Evolutionary conservation across 1,140 invertebrate species (phyloP), one percentile per base, ranked within the genome.

Genomic region (Pseudomyrmex gracilis): DNA sequence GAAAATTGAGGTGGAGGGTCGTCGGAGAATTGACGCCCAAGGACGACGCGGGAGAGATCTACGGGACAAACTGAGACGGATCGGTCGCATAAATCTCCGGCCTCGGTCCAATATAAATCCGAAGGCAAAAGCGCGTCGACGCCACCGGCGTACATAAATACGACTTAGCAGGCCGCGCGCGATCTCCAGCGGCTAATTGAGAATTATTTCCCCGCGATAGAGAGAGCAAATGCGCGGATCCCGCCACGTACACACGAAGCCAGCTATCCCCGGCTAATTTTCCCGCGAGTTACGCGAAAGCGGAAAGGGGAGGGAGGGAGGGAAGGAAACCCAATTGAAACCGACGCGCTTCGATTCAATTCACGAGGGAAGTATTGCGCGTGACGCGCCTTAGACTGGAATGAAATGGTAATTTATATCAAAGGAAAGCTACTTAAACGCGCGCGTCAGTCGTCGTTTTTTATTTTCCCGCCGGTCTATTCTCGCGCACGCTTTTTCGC

Each of bases 201-300:
- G 91, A 92, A 91, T 92, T 92, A 92, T 92, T 92, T 88, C 82
- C 76, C 88, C 88, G 87, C 90, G 90, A 92, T 91, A 88, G 34
- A 34, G 34, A 34, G 34, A 34, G 76, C 60, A 68, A 80, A 47
- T 84, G 55, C 85, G 57, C 49, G 45, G 74, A 68, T 68, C 74
- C 82, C 47, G 67, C 53, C 49, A 9, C 45, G 34, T 34, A 20
- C 24, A 20, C 53, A 47, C n/a, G n/a, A n/a, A 66, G 34, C 34
- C 34, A 34, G 34, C 34, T 53, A n/a, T n/a, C 45, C 49, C 74
- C 17, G 58, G 83, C 87, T 88, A 88, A 88, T 88, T 88, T 87
- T 85, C 57, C 53, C 67, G 61, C 58, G 83, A 87, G 83, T 87
- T 88, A 87, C 86, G 63, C 58, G 80, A 20, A 24, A 5, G n/a